Conservation (phyloP, 2,797 vertebrate species). For the Chloroceryle amazona region DNA sequence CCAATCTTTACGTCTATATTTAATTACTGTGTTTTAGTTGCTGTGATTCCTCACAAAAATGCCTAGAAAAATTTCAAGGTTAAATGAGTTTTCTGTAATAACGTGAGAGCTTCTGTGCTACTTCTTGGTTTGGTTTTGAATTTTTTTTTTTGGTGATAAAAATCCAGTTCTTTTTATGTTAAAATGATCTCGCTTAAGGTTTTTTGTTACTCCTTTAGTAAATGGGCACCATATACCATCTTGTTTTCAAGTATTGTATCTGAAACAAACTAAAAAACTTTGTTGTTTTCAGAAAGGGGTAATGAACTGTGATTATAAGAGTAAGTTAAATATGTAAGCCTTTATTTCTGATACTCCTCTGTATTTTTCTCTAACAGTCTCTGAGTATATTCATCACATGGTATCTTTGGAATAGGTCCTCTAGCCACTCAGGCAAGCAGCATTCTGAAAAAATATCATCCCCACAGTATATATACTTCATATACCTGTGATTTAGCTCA, state of each 20-base stretch:
- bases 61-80: slow-evolving; percentile 20
- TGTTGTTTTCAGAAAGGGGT: neutral
- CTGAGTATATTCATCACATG: neutral
- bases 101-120: neutral
- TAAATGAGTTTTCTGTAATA: neutral
- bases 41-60: neutral
- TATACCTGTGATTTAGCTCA: neutral
- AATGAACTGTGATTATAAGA: neutral
- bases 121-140: no score
- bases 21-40: neutral
- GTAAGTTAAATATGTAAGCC: neutral
- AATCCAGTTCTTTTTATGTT: slow-evolving; percentile 19
- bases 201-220: neutral
- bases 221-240: neutral
- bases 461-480: neutral
- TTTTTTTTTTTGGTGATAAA: slow-evolving; percentile 10
- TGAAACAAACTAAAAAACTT: neutral
- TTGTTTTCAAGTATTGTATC: neutral
- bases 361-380: neutral
- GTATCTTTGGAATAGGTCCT: neutral
- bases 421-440: neutral
- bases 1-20: neutral
- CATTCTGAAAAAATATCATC: neutral
- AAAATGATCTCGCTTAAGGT: slow-evolving; percentile 23
- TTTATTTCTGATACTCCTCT: neutral